These are phyloP conservation scores for Hippopotamyrus pictus DNA, from an alignment of 2,797 vertebrate species.

Conservation along the genomic window DNA sequence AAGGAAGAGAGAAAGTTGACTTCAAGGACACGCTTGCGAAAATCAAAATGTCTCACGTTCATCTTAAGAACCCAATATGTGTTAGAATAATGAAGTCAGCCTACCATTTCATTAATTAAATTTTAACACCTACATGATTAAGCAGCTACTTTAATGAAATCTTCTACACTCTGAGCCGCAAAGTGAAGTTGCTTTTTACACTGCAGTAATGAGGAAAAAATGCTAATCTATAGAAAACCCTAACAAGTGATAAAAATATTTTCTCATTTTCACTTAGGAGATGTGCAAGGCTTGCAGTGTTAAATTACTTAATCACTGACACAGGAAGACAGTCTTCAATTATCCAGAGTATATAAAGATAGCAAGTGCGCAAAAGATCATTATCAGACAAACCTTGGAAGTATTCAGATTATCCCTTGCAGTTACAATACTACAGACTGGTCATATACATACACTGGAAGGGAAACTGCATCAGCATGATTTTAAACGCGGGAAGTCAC, in stretches of 20 bases:
- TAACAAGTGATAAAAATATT: slow-evolving; percentile 46
- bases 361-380: background rate
- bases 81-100: slow-evolving; percentile 65
- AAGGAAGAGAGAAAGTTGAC: slow-evolving; percentile 21
- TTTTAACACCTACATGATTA: slow-evolving; percentile 78
- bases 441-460: background rate
- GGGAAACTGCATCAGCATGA: background rate
- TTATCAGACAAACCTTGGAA: slow-evolving; percentile 6
- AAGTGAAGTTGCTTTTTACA: slow-evolving; percentile 55
- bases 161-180: slow-evolving; percentile 59
- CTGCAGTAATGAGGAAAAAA: slow-evolving; percentile 63
- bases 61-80: slow-evolving; percentile 52
- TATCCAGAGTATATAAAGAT: background rate
- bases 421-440: background rate
- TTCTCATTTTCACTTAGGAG: slow-evolving; percentile 50
- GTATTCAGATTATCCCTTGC: background rate
- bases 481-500: background rate
- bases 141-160: slow-evolving; percentile 71
- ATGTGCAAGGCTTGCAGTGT: slow-evolving; percentile 36
- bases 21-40: slow-evolving; percentile 38
- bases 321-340: background rate
- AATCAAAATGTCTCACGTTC: slow-evolving; percentile 44
- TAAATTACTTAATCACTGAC: background rate
- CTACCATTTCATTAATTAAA: slow-evolving; percentile 76
- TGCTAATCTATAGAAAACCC: slow-evolving; percentile 55